Base-by-base conservation (phyloP, 2,113 vertebrate species). In the Tautogolabrus adspersus region DNA sequence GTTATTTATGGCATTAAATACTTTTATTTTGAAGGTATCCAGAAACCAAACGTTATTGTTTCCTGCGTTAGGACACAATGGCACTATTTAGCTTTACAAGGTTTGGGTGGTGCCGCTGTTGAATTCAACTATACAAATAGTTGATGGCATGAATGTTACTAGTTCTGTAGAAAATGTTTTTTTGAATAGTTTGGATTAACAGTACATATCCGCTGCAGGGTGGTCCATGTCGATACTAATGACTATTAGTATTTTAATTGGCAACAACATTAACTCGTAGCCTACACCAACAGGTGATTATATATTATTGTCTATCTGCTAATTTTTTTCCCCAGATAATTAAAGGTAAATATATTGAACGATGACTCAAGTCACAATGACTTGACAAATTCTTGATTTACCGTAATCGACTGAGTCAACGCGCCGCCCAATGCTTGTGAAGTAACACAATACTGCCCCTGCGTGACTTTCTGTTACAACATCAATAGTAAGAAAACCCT, bases 291-390 rank as follows among this genome's bases (percentile, higher is more conserved):
- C 21, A 11, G 42, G 42, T 44, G 54, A 34, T 34, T 34, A 34
- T 34, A 34, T 34, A 34, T 10, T 8, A 6, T 44, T 10, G 10
- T 58, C 8, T 22, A 13, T 46, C 7, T 26, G 8, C 1, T 37
- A 12, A 1, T 0, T 19, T 19, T 38, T 49, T 38, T 26, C 26
- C 26, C 4, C 10, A 47, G n/a, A 6, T 58, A 49, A 16, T 1
- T 8, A 3, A 11, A 21, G 21, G 5, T 0, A n/a, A 38, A 30
- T 4, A 18, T 19, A 16, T 37, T 34, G 2, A 18, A n/a, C 13
- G 2, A 3, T 26, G 6, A 23, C 18, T 66, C 71, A 9, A 84
- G 90, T 93, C 89, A 93, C 61, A 77, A 83, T 93, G 90, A 93
- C 87, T 88, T 56, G 83, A 84, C 92, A 91, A 71, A 80, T 89